Base-by-base conservation (phyloP, 2,797 vertebrate genomes). In the Poeciliopsis presidionis region DNA sequence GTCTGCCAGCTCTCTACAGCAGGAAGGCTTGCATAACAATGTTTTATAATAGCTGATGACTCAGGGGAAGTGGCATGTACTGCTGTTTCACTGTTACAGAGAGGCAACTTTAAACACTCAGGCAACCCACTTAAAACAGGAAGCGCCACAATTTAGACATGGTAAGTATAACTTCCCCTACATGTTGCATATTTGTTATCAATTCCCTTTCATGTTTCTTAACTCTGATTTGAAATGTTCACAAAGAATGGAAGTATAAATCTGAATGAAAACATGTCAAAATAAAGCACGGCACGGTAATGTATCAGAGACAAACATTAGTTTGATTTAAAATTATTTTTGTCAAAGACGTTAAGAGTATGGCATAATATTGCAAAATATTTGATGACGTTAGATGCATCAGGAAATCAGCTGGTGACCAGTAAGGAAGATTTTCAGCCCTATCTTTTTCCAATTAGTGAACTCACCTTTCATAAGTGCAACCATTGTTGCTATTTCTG, bases 11-110 rank as follows among this genome's bases (percentile, higher is more conserved):
- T 81, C 0, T 67, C 70, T 55, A 28, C 12, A 71, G 65, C 67
- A 77, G 41, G 77, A 75, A 53, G 65, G 65, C 72, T 84, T 80
- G 72, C 43, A 80, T 69, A 70, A 61, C 28, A 11, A 53, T 73
- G 73, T 81, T 79, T 78, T 78, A 72, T 77, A 75, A 78, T 39
- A 61, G 45, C n/a, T 69, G 46, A 74, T 84, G 82, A 84, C 78
- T 67, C 41, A 14, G 55, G 65, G 72, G 5, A 84, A 77, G 53
- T 47, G 39, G 63, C 0, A 1, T 53, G 63, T 70, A 77, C 49
- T 16, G 14, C 36, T 18, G 41, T 70, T 74, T 82, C 63, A 45
- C 65, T 74, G 45, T 70, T 77, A 53, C 71, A 41, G 53, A 61
- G 46, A 25, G 33, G 39, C 47, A 63, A 2, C 49, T 67, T 28